Evolutionary conservation across 2,888 invertebrate species (phyloP).

Genomic region (Epirrhoe tristata): DNA sequence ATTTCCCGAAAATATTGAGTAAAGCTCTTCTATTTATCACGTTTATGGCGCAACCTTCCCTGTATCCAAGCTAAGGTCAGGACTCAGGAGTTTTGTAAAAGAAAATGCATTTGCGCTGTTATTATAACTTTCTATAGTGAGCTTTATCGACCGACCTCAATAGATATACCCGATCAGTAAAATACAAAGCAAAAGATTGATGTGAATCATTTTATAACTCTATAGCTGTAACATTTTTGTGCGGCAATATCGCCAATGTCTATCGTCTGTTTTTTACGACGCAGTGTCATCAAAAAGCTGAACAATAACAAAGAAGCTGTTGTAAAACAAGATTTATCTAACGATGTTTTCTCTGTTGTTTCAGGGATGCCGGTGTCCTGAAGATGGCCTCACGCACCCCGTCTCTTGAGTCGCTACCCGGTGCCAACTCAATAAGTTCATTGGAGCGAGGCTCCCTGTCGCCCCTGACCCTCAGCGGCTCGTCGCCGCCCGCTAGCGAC

Average conservation of each 20-base stretch:
- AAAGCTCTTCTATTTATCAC: conserved; percentile 73
- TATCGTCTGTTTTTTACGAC: conserved; percentile 41
- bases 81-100: conserved; percentile 57
- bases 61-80: conserved; percentile 67
- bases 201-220: conserved; percentile 42
- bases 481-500: conserved; percentile 94
- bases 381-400: conserved; percentile 97
- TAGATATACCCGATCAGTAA: conserved; percentile 34
- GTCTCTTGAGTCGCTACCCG: conserved; percentile 96
- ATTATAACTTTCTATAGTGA: conserved; percentile 42
- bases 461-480: conserved; percentile 94
- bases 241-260: conserved; percentile 40
- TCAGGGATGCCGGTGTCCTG: conserved; percentile 94
- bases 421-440: conserved; percentile 96
- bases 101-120: conserved; percentile 60
- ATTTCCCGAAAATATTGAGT: conserved; percentile 68
- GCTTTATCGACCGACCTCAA: conserved; percentile 16
- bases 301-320: conserved; percentile 34
- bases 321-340: conserved; percentile 29
- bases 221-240: conserved; percentile 40
- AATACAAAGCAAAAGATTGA: conserved; percentile 38
- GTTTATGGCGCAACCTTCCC: conserved; percentile 60
- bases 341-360: conserved; percentile 72
- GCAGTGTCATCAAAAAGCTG: conserved; percentile 39
- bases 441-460: conserved; percentile 93